Evolutionary conservation across 1,140 invertebrate genomes (phyloP), one percentile per base, ranked within the genome.

Genomic region (Eupristina koningsbergeri): DNA sequence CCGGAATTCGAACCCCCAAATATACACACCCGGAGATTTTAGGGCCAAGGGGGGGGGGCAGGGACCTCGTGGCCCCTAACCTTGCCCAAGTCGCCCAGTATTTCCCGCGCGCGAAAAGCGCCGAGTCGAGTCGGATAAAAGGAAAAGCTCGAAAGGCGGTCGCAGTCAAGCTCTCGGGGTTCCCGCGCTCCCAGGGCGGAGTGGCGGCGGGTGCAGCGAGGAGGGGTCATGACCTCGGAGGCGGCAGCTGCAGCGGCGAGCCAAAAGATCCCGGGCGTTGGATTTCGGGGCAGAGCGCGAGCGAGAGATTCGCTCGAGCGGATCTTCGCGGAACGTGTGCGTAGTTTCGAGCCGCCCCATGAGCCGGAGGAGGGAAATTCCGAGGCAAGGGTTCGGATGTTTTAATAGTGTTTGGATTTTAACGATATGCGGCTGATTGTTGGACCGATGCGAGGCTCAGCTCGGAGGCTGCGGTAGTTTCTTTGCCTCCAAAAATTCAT

Each of bases 151-250:
- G 26, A 58, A 26, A 26, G 22, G 6, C n/a, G n/a, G n/a, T n/a
- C n/a, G n/a, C n/a, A n/a, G n/a, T n/a, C n/a, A n/a, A n/a, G n/a
- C n/a, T n/a, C 53, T 26, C 9, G 53, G 26, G 22, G 26, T 26
- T 26, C 53, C 53, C 53, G 26, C 53, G 26, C n/a, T n/a, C n/a
- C n/a, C n/a, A 26, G 1, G 22, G 26, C 0, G 26, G 26, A 58
- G 53, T 26, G 26, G 53, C 5, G 61, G 36, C 29, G 73, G 61
- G 73, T 50, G 53, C 6, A 45, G 31, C 36, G 39, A 67, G 34
- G 50, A 47, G 58, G 45, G 73, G 39, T 82, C 71, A 53, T 67
- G 61, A 82, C 80, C 80, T 82, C 80, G 73, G 31, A 22, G 11
- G 3, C 41, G 8, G 67, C 79, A 71, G 79, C 67, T 58, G 79